phyloP scores from a whole-genome alignment of 2,797 vertebrate genomes.

The Rachycentron canadum region DNA sequence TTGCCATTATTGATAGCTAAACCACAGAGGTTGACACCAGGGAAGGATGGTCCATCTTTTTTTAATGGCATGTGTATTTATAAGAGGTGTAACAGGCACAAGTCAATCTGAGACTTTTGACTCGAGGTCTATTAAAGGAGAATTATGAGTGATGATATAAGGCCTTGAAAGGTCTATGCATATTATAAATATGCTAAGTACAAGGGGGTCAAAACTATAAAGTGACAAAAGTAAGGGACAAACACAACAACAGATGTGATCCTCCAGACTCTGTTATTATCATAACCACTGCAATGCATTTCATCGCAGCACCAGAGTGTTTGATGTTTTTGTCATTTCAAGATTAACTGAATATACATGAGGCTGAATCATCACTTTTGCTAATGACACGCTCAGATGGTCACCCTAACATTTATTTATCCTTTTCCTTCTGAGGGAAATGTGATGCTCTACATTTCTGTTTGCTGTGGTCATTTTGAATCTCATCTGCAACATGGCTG shows the following conservation, averaged over 20 bases:
- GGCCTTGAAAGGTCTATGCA: conserved; percentile 10
- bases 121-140: conserved; percentile 37
- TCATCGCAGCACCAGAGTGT: conserved; percentile 29
- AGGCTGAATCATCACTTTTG: conserved; percentile 52
- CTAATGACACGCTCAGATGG: conserved; percentile 54
- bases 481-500: conserved; percentile 56
- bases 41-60: conserved; percentile 49
- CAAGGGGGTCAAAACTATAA: conserved; percentile 30
- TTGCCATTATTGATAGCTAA: conserved; percentile 51
- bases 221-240: conserved; percentile 43
- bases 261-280: conserved; percentile 6
- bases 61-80: conserved; percentile 71
- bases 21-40: conserved; percentile 57
- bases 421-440: conserved; percentile 32
- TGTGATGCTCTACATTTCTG: conserved; percentile 27
- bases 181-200: conserved; percentile 17
- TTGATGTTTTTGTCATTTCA: conserved; percentile 40
- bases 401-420: conserved; percentile 36
- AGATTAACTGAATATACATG: conserved; percentile 52
- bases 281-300: conserved; percentile 7
- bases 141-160: conserved; percentile 23
- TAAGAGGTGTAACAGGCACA: conserved; percentile 55
- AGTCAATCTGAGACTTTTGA: conserved; percentile 8
- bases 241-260: conserved; percentile 44
- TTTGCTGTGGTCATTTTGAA: conserved; percentile 60